Conservation (phyloP, 2,797 vertebrate species). For the Enteromius viviparus region DNA sequence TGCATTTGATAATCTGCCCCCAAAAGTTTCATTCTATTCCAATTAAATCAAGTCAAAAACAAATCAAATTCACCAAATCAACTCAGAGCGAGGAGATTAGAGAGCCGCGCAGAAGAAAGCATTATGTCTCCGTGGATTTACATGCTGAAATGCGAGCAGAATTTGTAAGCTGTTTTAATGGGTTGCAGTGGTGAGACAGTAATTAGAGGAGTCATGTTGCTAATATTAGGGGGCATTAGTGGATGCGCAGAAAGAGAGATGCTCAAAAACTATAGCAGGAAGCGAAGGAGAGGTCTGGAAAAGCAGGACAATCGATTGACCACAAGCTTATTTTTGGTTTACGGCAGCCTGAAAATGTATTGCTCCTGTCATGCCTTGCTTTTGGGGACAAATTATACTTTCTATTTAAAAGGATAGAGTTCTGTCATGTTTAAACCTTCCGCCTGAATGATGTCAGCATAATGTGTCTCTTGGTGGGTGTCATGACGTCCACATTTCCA, state of each 20-base stretch:
- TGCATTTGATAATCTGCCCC: conserved; percentile 37
- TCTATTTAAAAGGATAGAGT: conserved; percentile 9
- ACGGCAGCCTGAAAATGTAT: background rate
- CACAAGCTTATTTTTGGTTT: conserved; percentile 36
- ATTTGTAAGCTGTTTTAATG: conserved; percentile 32
- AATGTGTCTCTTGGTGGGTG: conserved; percentile 62
- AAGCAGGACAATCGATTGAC: conserved; percentile 37
- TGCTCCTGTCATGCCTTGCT: conserved; percentile 10
- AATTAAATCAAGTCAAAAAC: conserved; percentile 62
- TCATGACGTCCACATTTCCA: conserved; percentile 68
- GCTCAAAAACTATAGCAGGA: background rate
- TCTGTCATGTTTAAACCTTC: conserved; percentile 37
- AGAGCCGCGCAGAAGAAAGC: background rate
- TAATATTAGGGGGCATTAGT: conserved; percentile 22
- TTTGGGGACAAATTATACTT: conserved; percentile 10
- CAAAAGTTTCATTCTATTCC: conserved; percentile 33
- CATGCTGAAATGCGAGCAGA: conserved; percentile 28
- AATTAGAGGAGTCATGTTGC: conserved; percentile 23
- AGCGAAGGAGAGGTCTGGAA: background rate
- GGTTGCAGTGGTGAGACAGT: conserved; percentile 26
- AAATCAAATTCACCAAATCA: conserved; percentile 41
- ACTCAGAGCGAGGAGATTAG: conserved; percentile 37
- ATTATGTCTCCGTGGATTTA: conserved; percentile 33
- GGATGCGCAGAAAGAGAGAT: background rate
- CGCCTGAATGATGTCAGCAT: conserved; percentile 60